These are phyloP conservation scores for Meteorus colon DNA, from an alignment of 2,888 invertebrate species.

Conservation along the genomic window DNA sequence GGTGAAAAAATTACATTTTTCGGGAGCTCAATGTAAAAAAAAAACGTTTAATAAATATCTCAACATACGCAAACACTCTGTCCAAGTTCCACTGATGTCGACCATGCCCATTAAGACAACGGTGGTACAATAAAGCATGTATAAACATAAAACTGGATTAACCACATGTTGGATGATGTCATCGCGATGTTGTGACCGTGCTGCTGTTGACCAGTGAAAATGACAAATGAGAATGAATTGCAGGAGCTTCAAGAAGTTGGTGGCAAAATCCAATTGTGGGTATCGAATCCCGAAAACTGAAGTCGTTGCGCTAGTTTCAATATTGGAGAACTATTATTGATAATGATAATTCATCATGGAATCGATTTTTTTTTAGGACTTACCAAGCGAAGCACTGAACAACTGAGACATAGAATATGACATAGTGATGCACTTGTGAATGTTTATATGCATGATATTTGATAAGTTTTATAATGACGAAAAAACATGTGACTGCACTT, in stretches of 20 bases:
- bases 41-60: background rate
- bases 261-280: constrained; percentile 74
- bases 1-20: too few species aligned
- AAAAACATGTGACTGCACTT: constrained; percentile 70
- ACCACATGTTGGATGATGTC: constrained; percentile 70
- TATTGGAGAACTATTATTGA: background rate
- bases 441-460: constrained; percentile 73
- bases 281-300: constrained; percentile 71
- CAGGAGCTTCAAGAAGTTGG: constrained; percentile 73
- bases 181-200: constrained; percentile 73
- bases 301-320: constrained; percentile 68
- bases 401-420: constrained; percentile 74
- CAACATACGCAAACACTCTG: constrained; percentile 74
- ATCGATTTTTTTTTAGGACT: constrained; percentile 47
- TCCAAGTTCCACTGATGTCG: constrained; percentile 72
- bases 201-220: constrained; percentile 75
- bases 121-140: constrained; percentile 73
- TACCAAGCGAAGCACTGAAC: constrained; percentile 74
- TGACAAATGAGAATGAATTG: constrained; percentile 75
- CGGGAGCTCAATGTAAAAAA: background rate
- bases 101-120: constrained; percentile 74
- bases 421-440: constrained; percentile 74
- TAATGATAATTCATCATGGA: too few species aligned
- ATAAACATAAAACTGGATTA: constrained; percentile 72
- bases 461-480: constrained; percentile 68